Conservation (phyloP, 2,888 invertebrate species). For the Agriopis leucophaearia region DNA sequence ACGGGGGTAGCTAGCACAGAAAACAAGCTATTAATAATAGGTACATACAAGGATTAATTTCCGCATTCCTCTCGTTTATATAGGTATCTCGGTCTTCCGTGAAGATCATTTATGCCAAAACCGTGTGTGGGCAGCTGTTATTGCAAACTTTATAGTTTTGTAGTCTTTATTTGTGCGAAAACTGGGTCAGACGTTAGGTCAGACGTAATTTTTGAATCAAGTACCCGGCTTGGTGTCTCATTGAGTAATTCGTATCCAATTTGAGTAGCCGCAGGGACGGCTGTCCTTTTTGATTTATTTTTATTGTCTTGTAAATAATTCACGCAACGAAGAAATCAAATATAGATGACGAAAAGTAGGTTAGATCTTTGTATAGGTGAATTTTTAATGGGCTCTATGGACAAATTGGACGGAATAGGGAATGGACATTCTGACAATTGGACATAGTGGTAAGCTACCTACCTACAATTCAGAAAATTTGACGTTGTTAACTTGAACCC, state of each 20-base stretch:
- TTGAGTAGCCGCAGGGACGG: slow-evolving; percentile 32
- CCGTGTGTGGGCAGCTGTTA: slow-evolving; percentile 42
- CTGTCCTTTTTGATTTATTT: slow-evolving; percentile 31
- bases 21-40: background rate
- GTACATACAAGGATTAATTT: background rate
- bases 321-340: background rate
- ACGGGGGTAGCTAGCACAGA: background rate
- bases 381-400: too few relatives aligned
- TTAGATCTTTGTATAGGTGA: too few relatives aligned
- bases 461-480: too few relatives aligned
- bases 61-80: slow-evolving; percentile 6
- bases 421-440: too few relatives aligned
- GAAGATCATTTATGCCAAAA: slow-evolving; percentile 36
- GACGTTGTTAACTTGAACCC: too few relatives aligned
- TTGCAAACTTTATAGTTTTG: slow-evolving; percentile 48
- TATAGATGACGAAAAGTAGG: background rate
- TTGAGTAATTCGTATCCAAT: slow-evolving; percentile 38
- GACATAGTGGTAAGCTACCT: too few relatives aligned
- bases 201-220: slow-evolving; percentile 44
- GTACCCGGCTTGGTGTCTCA: slow-evolving; percentile 32
- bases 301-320: background rate
- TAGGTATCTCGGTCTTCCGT: slow-evolving; percentile 43
- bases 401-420: too few relatives aligned
- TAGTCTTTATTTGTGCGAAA: slow-evolving; percentile 30
- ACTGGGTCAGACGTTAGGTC: slow-evolving; percentile 47